Evolutionary conservation across 2,888 invertebrate genomes (phyloP), one percentile per base, ranked within the genome.

Genomic region (Drosophila mulleri): DNA sequence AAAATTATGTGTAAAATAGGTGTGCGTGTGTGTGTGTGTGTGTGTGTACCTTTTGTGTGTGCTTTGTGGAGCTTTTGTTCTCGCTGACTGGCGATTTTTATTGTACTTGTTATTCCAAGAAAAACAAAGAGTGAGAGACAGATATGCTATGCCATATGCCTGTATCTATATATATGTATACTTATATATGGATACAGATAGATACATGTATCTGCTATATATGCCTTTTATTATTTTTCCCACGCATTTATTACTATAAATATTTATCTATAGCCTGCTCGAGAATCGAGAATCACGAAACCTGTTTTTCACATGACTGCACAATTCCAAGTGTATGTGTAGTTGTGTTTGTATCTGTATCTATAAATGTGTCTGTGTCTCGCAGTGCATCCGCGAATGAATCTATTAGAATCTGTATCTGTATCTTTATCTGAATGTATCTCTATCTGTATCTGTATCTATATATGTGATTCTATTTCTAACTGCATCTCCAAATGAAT

Each of bases 161-260:
- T 9, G 52, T 35, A 53, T n/a, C 39, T 26, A 23, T 23, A 14
- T 14, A 48, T 11, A 29, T 3, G 26, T 39, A n/a, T 32, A 20
- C 7, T n/a, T 8, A 41, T 39, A 47, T 48, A 29, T 7, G 12
- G 11, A 48, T 48, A 48, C 32, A 50, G 11, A 12, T 50, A 32
- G 3, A 50, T 4, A 35, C 20, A 14, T 18, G 18, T 32, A 56
- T 23, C 42, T 48, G 35, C 64, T 67, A 23, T 74, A 63, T 68
- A 63, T 59, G 68, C 56, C 29, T 62, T 66, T 59, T 74, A 62
- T 60, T 65, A 37, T 75, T 67, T 88, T 84, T 84, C 83, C 83
- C 83, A 84, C 83, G 83, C 83, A 88, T 83, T 83, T 82, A 88
- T 82, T 72, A 77, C 69, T 77, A 83, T 72, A 80, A 75, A 81